Base-by-base conservation (phyloP, 1,140 invertebrate genomes). In the Camponotus vicinus region DNA sequence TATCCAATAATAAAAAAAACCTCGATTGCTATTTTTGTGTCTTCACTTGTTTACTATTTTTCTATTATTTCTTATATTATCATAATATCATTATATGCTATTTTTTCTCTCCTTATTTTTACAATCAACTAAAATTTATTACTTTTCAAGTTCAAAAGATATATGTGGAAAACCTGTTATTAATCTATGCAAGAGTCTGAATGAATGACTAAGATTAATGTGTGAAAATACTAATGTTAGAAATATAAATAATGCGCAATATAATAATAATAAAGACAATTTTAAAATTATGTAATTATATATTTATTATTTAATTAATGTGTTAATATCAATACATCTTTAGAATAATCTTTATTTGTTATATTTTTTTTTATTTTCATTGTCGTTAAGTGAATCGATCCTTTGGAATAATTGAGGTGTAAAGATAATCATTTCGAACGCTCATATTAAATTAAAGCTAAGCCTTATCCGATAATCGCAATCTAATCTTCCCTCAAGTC, bases 361-460 rank as follows among this genome's bases (percentile, higher is more conserved):
- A 11, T 1, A 15, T n/a, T 64, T 15, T 59, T 59, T 85, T 80
- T 34, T 18, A 13, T 42, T 85, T 85, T 78, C 37, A 64, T 64
- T 40, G 34, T 49, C 15, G 37, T 80, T 80, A 80, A 61, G 32
- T 59, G 63, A 78, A 67, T 69, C 77, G 27, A 79, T 57, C 75
- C 8, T 13, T 69, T 32, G 45, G 9, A 69, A 15, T 15, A 37
- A n/a, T 32, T 59, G 13, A 13, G 13, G 52, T 59, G 75, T 69
- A 59, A 69, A 85, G 75, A 59, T 85, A 80, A 84, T 78, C 45
- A 61, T 80, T 40, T 80, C 21, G 27, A 85, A 80, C 76, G 49
- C 32, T 59, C 55, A 75, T 55, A 75, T 75, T 83, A 75, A 83
- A 73, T 83, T 75, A 82, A 82, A 13, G 55, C 59, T 73, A 21